Percentiles rank a stretch among this genome's conserved stretches.
phyloP scores from a whole-genome alignment of 23 tunicate genomes.

The Diplosoma virens region DNA sequence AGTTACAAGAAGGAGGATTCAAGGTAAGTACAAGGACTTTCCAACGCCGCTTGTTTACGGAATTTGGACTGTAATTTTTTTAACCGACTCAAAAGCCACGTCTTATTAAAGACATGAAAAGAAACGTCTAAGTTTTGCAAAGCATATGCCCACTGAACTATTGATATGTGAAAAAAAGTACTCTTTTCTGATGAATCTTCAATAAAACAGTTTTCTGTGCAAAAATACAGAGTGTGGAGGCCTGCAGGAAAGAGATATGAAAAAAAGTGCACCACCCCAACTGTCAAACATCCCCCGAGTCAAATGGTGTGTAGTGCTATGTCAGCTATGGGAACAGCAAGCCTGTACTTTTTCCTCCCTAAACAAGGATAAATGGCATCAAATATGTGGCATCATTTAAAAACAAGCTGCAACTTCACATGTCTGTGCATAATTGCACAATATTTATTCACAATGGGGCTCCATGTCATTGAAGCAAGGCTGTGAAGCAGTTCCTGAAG shows the following conservation, averaged over 20 bases:
- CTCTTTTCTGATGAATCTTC: background rate
- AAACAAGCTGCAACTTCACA: too few relatives aligned
- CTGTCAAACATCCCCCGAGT: background rate
- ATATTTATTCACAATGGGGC: too few relatives aligned
- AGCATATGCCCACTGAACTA: background rate
- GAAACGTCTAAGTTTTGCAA: background rate
- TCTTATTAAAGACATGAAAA: slow-evolving; percentile 2
- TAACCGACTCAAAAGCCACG: background rate
- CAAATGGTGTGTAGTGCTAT: slow-evolving; percentile 2
- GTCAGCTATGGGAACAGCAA: slow-evolving; percentile 19
- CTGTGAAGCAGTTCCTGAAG: too few relatives aligned
- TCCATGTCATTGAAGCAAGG: too few relatives aligned
- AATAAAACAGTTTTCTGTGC: background rate
- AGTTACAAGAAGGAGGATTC: background rate
- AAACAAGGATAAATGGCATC: background rate
- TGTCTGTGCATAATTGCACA: too few relatives aligned
- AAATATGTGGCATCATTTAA: too few relatives aligned
- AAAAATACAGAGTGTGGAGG: slow-evolving; percentile 12
- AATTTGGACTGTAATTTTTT: background rate
- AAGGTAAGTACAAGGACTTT: background rate
- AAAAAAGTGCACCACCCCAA: background rate
- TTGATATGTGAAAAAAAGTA: too few relatives aligned
- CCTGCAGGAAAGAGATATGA: background rate
- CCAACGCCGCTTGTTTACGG: background rate
- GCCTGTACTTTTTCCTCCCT: slow-evolving; percentile 2